Conservation (phyloP, 2,888 invertebrate species). For the Norana najaformis region DNA sequence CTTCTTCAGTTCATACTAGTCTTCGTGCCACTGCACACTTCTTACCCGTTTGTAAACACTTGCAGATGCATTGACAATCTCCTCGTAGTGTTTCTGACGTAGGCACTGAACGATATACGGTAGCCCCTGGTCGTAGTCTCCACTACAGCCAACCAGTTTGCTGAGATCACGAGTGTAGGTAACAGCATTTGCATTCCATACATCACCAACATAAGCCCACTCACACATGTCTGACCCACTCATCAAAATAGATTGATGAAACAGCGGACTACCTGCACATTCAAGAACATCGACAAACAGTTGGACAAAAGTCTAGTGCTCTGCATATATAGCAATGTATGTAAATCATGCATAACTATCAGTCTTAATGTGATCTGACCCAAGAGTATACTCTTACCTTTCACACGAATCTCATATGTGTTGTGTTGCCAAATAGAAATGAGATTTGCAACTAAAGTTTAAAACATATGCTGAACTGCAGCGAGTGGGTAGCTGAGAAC, state of each 20-base stretch:
- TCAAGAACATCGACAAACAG: neutral
- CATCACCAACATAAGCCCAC: conserved; percentile 55
- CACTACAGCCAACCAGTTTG: conserved; percentile 48
- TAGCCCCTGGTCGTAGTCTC: conserved; percentile 49
- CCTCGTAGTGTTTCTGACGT: conserved; percentile 53
- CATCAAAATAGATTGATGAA: conserved; percentile 63
- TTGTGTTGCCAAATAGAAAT: no score
- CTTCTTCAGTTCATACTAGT: neutral
- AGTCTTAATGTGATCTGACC: neutral
- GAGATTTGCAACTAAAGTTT: neutral
- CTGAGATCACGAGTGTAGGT: conserved; percentile 59
- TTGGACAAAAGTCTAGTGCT: neutral
- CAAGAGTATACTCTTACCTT: neutral
- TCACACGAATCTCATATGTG: no score
- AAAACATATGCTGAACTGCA: neutral
- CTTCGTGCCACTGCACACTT: neutral
- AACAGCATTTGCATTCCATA: conserved; percentile 47
- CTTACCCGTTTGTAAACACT: conserved; percentile 53
- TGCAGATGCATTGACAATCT: conserved; percentile 60
- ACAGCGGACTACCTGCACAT: conserved; percentile 49
- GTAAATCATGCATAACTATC: neutral
- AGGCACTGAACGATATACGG: conserved; percentile 60
- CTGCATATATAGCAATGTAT: neutral
- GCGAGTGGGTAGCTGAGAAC: neutral
- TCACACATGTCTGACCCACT: conserved; percentile 63